Evolutionary conservation across 2,888 invertebrate species (phyloP).

Genomic region (Ochropacha duplaris): DNA sequence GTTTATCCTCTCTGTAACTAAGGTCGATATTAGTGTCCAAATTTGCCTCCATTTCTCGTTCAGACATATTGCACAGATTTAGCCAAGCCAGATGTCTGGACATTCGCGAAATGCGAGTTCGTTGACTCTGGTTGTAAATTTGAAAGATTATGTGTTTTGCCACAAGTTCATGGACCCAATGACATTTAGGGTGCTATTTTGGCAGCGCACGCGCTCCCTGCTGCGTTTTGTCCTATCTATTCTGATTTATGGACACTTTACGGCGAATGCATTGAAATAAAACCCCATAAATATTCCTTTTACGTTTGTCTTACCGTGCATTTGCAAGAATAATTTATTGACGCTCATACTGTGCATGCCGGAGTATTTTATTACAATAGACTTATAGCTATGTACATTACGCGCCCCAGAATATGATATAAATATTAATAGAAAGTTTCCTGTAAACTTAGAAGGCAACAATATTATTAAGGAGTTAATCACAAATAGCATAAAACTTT

Average conservation of each 20-base stretch:
- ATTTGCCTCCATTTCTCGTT: neutral
- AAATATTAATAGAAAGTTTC: neutral
- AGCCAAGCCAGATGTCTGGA: conserved; percentile 39
- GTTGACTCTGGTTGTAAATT: conserved; percentile 56
- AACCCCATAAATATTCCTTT: conserved; percentile 18
- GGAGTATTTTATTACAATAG: neutral
- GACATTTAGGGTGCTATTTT: conserved; percentile 71
- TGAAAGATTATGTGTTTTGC: conserved; percentile 43
- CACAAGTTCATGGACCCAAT: conserved; percentile 72
- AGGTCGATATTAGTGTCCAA: neutral
- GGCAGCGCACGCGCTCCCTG: conserved; percentile 25
- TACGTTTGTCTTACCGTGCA: conserved; percentile 20
- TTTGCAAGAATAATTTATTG: conserved; percentile 4
- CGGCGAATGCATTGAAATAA: conserved; percentile 25
- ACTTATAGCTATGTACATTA: neutral
- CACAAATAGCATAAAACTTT: neutral
- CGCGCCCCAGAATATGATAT: neutral
- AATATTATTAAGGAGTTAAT: neutral
- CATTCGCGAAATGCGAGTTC: conserved; percentile 45
- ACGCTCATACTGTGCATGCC: neutral
- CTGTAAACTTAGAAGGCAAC: neutral
- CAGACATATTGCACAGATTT: neutral
- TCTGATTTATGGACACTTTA: conserved; percentile 43
- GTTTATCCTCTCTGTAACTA: no score
- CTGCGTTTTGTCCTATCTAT: conserved; percentile 43